A percentile compares a stretch with the other conserved stretches of the same genome.
Evolutionary conservation across 30 jellyfish, hydroid and myxozoan genomes (phyloP).

Genomic region (Turritopsis rubra): DNA sequence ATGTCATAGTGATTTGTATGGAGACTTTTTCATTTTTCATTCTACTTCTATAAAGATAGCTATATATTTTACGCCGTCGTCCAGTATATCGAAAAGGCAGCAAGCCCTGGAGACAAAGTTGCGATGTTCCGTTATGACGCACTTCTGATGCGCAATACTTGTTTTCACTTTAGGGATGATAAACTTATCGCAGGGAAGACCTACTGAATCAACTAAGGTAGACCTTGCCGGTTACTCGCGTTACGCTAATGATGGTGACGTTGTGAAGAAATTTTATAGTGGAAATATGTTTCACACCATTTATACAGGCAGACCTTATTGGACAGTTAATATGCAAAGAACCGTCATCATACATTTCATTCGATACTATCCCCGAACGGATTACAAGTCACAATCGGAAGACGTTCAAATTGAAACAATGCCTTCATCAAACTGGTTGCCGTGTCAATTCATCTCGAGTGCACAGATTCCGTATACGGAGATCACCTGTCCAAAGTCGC

Average conservation of each 20-base stretch:
- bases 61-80: too few relatives aligned
- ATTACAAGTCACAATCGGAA: background rate
- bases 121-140: background rate
- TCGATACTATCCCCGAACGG: background rate
- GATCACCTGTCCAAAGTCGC: background rate
- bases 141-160: too few relatives aligned
- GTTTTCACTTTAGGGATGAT: background rate
- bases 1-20: too few relatives aligned
- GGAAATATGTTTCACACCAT: background rate
- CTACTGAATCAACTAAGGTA: background rate
- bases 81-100: background rate
- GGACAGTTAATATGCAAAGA: background rate
- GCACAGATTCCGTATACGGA: background rate
- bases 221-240: background rate
- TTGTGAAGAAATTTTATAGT: background rate
- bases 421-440: too few relatives aligned
- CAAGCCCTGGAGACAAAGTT: background rate
- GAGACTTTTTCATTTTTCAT: too few relatives aligned
- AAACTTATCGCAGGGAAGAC: background rate
- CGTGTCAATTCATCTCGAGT: background rate
- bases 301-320: background rate
- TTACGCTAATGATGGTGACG: background rate
- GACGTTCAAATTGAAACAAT: too few relatives aligned
- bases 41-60: too few relatives aligned
- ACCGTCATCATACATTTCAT: background rate